Evolutionary conservation across 1,140 invertebrate genomes (phyloP).

Genomic region (Formica exsecta): DNA sequence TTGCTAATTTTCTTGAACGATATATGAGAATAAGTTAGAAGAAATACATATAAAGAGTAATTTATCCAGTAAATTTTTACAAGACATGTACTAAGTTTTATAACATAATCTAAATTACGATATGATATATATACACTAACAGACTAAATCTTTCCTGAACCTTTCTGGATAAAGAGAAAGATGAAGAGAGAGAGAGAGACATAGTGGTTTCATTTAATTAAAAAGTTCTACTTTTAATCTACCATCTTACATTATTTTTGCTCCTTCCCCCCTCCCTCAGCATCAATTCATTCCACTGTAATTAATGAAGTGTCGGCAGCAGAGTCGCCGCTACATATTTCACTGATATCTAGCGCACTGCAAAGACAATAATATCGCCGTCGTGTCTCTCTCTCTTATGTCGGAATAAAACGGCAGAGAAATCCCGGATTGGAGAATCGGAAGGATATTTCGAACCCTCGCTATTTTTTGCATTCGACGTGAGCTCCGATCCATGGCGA

Average conservation of each 20-base stretch:
- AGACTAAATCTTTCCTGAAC: conserved; percentile 15
- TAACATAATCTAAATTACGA: conserved; percentile 26
- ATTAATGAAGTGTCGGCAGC: conserved; percentile 47
- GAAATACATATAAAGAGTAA: neutral
- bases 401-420: conserved; percentile 26
- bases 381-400: conserved; percentile 9
- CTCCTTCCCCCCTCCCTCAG: neutral
- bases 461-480: conserved; percentile 55
- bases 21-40: neutral
- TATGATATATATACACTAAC: neutral
- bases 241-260: conserved; percentile 53
- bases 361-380: conserved; percentile 52
- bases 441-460: conserved; percentile 1
- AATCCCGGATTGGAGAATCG: neutral
- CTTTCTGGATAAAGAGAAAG: neutral
- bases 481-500: conserved; percentile 47
- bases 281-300: conserved; percentile 7
- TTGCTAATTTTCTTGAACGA: neutral
- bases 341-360: conserved; percentile 30
- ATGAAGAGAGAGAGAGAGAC: neutral
- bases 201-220: conserved; percentile 54
- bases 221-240: conserved; percentile 60
- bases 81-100: neutral
- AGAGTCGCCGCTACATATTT: conserved; percentile 55
- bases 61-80: conserved; percentile 23